Percentiles rank a stretch among this genome's conserved stretches.
phyloP scores from a whole-genome alignment of 2,797 vertebrate species.

The Myripristis murdjan region DNA sequence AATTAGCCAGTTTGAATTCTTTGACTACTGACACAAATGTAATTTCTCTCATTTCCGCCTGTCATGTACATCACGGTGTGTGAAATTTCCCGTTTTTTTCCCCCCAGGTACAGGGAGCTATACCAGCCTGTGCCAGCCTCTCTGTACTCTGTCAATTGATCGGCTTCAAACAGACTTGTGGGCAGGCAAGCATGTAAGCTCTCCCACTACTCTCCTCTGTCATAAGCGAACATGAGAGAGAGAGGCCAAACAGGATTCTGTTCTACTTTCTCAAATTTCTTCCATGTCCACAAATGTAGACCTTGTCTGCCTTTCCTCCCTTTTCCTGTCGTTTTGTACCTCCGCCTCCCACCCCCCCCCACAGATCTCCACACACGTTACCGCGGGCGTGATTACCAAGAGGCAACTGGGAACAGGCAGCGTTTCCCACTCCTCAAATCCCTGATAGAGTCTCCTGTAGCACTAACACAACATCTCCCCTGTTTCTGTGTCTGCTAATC shows the following conservation, averaged over 20 bases:
- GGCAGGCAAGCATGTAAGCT: conserved; percentile 69
- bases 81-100: conserved; percentile 41
- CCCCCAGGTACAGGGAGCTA: conserved; percentile 9
- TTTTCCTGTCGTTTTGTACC: conserved; percentile 14
- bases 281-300: conserved; percentile 29
- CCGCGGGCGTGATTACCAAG: conserved; percentile 65
- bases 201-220: conserved; percentile 58
- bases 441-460: conserved; percentile 67
- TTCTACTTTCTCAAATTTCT: conserved; percentile 27
- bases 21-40: conserved; percentile 48
- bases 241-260: neutral
- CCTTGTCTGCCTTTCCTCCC: conserved; percentile 21
- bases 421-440: conserved; percentile 71
- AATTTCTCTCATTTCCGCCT: conserved; percentile 56
- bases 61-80: conserved; percentile 42
- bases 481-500: conserved; percentile 75
- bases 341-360: conserved; percentile 23
- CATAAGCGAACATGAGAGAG: conserved; percentile 9
- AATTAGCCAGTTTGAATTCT: conserved; percentile 58
- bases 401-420: conserved; percentile 53
- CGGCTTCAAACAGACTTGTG: conserved; percentile 59
- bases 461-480: conserved; percentile 74
- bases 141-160: conserved; percentile 63
- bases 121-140: conserved; percentile 31
- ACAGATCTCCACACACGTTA: conserved; percentile 24